A percentile compares a stretch with the other conserved stretches of the same genome.
Evolutionary conservation across 2,113 vertebrate species (phyloP).

Genomic region (Crocuta crocuta): DNA sequence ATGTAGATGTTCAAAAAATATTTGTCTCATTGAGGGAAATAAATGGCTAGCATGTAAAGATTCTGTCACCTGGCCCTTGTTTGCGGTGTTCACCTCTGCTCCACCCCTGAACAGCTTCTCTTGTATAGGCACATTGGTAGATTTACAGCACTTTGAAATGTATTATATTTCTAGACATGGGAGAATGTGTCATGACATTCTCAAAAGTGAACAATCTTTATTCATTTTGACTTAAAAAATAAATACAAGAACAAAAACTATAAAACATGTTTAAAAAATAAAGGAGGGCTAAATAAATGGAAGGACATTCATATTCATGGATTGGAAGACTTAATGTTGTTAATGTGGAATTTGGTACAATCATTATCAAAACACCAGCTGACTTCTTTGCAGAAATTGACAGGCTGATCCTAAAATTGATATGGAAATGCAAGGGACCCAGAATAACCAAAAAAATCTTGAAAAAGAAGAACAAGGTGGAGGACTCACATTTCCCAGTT

Average conservation of each 20-base stretch:
- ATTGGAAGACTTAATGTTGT: not conserved
- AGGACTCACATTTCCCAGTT: not conserved
- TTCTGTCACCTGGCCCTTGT: not conserved
- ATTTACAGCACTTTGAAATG: not conserved
- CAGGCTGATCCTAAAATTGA: not conserved
- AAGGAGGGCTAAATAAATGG: not conserved
- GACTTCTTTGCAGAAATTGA: not conserved
- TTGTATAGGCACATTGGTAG: not conserved
- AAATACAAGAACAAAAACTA: not conserved
- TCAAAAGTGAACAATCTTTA: not conserved
- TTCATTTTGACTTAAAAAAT: conserved; percentile 33
- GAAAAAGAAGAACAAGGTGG: not conserved
- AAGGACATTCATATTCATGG: not conserved
- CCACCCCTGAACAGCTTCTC: not conserved
- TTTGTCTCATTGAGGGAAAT: not conserved
- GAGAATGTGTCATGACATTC: not conserved
- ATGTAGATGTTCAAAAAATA: not conserved
- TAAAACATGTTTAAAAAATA: not conserved
- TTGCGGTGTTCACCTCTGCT: not conserved
- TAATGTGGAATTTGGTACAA: not conserved
- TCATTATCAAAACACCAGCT: not conserved
- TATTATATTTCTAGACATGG: not conserved
- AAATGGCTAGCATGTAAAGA: not conserved
- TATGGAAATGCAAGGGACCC: not conserved
- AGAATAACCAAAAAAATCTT: not conserved